phyloP scores from a whole-genome alignment of 1,140 invertebrate species.

The Hermetia illucens region DNA sequence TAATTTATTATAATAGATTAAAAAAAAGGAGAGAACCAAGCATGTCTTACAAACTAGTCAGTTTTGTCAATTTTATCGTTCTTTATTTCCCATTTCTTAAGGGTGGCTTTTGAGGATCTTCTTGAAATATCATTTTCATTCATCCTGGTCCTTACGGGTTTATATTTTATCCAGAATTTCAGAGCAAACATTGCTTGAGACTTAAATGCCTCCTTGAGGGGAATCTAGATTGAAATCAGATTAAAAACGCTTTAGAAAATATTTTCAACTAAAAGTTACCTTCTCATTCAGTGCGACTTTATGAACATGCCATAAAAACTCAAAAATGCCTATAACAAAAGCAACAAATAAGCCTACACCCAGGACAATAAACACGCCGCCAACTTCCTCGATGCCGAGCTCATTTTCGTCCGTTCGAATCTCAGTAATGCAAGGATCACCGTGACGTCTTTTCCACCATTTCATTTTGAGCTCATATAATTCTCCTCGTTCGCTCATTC shows the following conservation, averaged over 20 bases:
- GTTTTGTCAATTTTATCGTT: too few relatives aligned
- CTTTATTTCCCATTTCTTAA: too few relatives aligned
- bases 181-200: constrained; percentile 46
- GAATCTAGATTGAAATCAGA: constrained; percentile 36
- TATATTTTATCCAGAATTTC: constrained; percentile 44
- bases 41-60: too few relatives aligned
- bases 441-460: constrained; percentile 67
- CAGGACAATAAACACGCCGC: constrained; percentile 58
- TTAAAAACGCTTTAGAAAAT: too few relatives aligned
- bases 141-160: constrained; percentile 35
- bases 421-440: constrained; percentile 8
- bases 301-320: constrained; percentile 74
- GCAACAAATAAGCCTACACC: constrained; percentile 48
- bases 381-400: constrained; percentile 48
- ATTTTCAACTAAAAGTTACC: constrained; percentile 7
- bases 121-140: too few relatives aligned
- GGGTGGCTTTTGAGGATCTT: too few relatives aligned
- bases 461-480: constrained; percentile 62
- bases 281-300: constrained; percentile 61
- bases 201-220: constrained; percentile 41
- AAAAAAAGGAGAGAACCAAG: too few relatives aligned
- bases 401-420: too few relatives aligned
- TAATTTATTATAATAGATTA: too few relatives aligned
- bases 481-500: constrained; percentile 66
- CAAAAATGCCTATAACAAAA: constrained; percentile 49